Percentiles rank a stretch among this genome's conserved stretches.
Evolutionary conservation across 1,140 invertebrate genomes (phyloP).

Genomic region (Monochamus saltuarius): DNA sequence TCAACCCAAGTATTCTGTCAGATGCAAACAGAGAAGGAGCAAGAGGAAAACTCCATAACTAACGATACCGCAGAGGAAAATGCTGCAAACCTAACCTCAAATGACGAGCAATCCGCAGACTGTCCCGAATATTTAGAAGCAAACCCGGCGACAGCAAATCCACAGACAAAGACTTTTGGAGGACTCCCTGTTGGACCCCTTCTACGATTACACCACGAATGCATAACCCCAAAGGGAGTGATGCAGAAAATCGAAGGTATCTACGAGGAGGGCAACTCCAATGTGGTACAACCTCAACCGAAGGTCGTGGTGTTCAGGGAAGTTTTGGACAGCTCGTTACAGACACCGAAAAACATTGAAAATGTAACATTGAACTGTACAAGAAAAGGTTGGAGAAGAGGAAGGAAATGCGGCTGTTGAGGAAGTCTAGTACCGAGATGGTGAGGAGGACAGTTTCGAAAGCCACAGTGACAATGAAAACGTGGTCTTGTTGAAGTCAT

Average conservation of each 20-base stretch:
- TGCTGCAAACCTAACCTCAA: too few relatives aligned
- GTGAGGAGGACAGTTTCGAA: constrained; percentile 6
- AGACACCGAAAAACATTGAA: constrained; percentile 24
- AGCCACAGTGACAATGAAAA: constrained; percentile 10
- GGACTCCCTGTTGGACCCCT: neutral
- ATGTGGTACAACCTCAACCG: neutral
- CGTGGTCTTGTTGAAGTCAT: constrained; percentile 22
- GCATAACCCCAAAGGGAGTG: too few relatives aligned
- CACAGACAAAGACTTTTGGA: neutral
- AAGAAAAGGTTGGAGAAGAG: constrained; percentile 20
- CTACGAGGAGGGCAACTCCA: too few relatives aligned
- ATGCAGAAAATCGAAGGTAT: too few relatives aligned
- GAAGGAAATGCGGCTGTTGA: constrained; percentile 10
- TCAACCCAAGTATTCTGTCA: constrained; percentile 14
- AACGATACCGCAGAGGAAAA: too few relatives aligned
- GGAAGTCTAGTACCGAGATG: neutral
- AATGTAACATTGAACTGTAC: constrained; percentile 17
- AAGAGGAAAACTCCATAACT: too few relatives aligned
- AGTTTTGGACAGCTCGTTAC: constrained; percentile 11
- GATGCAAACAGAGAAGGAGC: neutral
- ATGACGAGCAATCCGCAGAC: too few relatives aligned
- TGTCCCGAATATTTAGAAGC: too few relatives aligned
- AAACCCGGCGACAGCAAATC: constrained; percentile 2
- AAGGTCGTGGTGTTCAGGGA: constrained; percentile 19
- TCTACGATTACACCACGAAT: too few relatives aligned